Evolutionary conservation across 1,140 invertebrate genomes (phyloP).

Genomic region (Danaus melanippus): DNA sequence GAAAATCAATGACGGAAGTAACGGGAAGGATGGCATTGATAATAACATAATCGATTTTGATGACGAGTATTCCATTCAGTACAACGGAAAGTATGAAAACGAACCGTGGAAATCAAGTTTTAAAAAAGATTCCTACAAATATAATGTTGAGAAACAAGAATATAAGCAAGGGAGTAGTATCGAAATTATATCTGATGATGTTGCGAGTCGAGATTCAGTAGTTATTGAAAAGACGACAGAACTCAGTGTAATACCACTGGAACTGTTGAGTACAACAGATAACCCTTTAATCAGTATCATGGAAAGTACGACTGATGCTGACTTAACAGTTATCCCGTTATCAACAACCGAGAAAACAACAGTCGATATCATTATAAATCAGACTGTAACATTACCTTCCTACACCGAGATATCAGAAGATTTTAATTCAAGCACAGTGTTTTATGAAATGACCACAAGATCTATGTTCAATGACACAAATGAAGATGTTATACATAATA

Average conservation of each 20-base stretch:
- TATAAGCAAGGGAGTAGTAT: constrained; percentile 19
- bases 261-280: constrained; percentile 55
- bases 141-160: constrained; percentile 42
- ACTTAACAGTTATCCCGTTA: constrained; percentile 59
- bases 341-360: constrained; percentile 38
- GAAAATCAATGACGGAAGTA: constrained; percentile 16
- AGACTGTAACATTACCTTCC: constrained; percentile 44
- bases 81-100: constrained; percentile 38
- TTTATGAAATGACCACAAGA: constrained; percentile 30
- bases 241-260: constrained; percentile 55
- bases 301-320: constrained; percentile 47
- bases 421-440: constrained; percentile 32
- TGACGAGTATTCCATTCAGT: constrained; percentile 41
- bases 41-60: constrained; percentile 61
- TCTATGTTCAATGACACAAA: not conserved
- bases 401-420: constrained; percentile 44
- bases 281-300: constrained; percentile 33
- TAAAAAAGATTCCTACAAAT: constrained; percentile 51
- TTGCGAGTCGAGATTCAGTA: constrained; percentile 7
- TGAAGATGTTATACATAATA: not conserved
- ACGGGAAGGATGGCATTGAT: constrained; percentile 38
- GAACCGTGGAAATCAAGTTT: constrained; percentile 39
- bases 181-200: constrained; percentile 14
- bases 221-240: constrained; percentile 31
- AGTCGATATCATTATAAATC: constrained; percentile 36